These are phyloP conservation scores for Pimephales promelas DNA, from an alignment of 2,113 vertebrate genomes.

Conservation along the genomic window DNA sequence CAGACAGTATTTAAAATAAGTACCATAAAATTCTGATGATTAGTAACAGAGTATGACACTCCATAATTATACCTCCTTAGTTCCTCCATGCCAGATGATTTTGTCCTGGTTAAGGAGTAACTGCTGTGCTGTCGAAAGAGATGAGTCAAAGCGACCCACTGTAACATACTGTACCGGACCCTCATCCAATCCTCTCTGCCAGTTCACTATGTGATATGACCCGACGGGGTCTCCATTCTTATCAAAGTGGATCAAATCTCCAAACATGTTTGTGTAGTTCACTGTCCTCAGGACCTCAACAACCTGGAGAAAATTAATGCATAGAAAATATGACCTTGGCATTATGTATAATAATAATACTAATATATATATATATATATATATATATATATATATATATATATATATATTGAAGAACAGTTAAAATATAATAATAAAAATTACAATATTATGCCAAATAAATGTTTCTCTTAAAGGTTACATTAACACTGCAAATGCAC, in stretches of 20 bases:
- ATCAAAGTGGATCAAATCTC: conserved; percentile 64
- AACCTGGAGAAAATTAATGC: conserved; percentile 52
- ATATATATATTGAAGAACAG: neutral
- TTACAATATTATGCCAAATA: neutral
- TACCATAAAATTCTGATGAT: neutral
- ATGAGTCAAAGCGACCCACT: conserved; percentile 64
- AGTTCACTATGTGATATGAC: conserved; percentile 69
- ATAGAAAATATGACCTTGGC: neutral
- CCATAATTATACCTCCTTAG: conserved; percentile 53
- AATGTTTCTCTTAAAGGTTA: neutral
- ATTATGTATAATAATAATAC: neutral
- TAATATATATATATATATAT: too few species aligned
- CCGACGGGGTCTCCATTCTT: conserved; percentile 62
- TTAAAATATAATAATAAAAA: neutral
- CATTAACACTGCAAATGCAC: neutral
- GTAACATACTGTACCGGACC: conserved; percentile 57
- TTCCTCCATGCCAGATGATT: conserved; percentile 61
- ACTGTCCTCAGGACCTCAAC: conserved; percentile 63
- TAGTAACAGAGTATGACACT: neutral
- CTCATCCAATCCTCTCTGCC: conserved; percentile 55
- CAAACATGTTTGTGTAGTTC: conserved; percentile 61
- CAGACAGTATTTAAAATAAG: neutral
- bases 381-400: too few species aligned
- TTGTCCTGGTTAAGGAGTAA: conserved; percentile 58
- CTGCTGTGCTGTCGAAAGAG: conserved; percentile 49